Conservation (phyloP, 1,140 invertebrate species). For the Holotrichia oblita region DNA sequence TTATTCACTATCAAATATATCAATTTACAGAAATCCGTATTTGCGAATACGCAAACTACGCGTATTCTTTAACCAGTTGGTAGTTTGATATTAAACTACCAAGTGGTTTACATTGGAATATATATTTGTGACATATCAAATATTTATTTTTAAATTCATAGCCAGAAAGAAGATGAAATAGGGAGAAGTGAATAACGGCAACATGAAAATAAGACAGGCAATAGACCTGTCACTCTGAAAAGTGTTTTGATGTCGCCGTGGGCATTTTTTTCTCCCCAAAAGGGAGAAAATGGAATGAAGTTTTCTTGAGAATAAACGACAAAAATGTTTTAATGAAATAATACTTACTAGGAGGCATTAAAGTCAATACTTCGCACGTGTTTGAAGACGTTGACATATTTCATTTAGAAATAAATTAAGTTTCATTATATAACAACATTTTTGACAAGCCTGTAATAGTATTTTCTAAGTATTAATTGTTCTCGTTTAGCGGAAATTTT, state of each 20-base stretch:
- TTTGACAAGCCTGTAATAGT: not conserved
- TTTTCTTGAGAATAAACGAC: not conserved
- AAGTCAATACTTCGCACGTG: not conserved
- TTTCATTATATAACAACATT: not conserved
- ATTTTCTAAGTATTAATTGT: not conserved
- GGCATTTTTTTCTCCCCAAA: not conserved
- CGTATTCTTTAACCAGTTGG: too few relatives aligned
- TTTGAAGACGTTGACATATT: not conserved
- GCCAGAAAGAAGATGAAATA: not conserved
- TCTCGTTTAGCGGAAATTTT: not conserved
- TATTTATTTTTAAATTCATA: not conserved
- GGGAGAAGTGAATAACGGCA: not conserved
- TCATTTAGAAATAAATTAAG: not conserved
- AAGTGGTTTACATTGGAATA: too few relatives aligned
- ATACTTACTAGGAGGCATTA: not conserved
- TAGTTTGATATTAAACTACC: too few relatives aligned
- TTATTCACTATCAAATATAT: too few relatives aligned
- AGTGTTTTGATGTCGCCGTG: not conserved
- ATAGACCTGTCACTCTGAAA: not conserved
- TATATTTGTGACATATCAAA: too few relatives aligned
- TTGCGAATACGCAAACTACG: too few relatives aligned
- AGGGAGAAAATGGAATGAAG: not conserved
- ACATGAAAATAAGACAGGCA: not conserved
- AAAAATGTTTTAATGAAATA: slow-evolving; percentile 5
- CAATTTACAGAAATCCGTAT: too few relatives aligned